These are phyloP conservation scores for Burhinus oedicnemus DNA, from an alignment of 2,113 vertebrate genomes.

Conservation along the genomic window DNA sequence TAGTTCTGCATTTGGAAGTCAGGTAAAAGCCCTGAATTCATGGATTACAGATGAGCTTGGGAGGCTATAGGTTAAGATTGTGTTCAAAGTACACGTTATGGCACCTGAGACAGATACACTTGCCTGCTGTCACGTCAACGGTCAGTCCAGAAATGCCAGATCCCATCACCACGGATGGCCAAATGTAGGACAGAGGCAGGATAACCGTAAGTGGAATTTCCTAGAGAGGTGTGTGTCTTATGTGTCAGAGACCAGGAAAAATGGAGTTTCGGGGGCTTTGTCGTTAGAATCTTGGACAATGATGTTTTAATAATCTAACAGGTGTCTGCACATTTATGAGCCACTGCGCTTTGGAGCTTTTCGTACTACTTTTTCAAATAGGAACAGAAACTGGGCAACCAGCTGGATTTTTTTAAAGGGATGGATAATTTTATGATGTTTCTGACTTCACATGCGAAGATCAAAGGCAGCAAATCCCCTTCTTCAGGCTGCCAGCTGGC, in stretches of 20 bases:
- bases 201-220: neutral
- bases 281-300: neutral
- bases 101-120: neutral
- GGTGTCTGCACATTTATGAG: neutral
- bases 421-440: neutral
- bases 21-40: conserved; percentile 72
- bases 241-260: neutral
- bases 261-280: rapidly evolving
- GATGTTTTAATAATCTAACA: neutral
- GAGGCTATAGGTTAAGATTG: neutral
- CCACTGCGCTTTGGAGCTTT: neutral
- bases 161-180: rapidly evolving
- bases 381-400: neutral
- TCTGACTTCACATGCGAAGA: neutral
- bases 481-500: neutral
- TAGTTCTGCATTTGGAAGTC: conserved; percentile 95
- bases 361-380: neutral
- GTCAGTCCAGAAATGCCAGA: neutral
- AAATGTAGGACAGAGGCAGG: neutral
- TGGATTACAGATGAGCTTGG: rapidly evolving
- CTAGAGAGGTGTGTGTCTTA: neutral
- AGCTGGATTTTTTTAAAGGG: neutral
- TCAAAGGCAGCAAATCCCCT: conserved; percentile 11
- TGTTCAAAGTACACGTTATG: rapidly evolving
- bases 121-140: neutral